Percentiles rank a stretch among this genome's conserved stretches.
phyloP scores from a whole-genome alignment of 2,113 vertebrate genomes.

The Pachyramphus minor region DNA sequence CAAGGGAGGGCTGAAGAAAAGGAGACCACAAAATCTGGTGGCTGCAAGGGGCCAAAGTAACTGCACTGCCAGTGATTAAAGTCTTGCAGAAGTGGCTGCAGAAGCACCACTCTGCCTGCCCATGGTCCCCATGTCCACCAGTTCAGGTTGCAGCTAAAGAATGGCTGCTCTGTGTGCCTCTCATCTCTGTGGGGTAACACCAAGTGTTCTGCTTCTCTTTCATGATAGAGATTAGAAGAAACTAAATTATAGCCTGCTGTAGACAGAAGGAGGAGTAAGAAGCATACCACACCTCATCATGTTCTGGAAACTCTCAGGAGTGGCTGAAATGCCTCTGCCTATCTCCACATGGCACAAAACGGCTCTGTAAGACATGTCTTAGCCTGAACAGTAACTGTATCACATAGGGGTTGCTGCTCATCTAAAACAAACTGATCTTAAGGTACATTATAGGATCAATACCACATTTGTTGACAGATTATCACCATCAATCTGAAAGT shows the following conservation, averaged over 20 bases:
- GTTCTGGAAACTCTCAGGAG: background rate
- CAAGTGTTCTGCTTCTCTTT: background rate
- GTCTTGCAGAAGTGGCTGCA: background rate
- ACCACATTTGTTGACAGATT: background rate
- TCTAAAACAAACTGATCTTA: background rate
- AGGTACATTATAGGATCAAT: background rate
- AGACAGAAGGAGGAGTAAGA: background rate
- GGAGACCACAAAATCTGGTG: background rate
- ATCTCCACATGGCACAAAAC: rapidly evolving
- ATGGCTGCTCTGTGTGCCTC: background rate
- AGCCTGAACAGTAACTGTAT: background rate
- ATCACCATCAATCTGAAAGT: background rate
- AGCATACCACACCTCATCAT: background rate
- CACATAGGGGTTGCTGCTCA: background rate
- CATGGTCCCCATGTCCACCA: rapidly evolving
- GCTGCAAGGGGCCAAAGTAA: background rate
- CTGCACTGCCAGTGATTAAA: background rate
- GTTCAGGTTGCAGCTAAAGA: background rate
- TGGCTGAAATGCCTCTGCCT: background rate
- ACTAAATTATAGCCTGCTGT: background rate
- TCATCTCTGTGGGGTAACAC: background rate
- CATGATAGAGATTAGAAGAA: background rate
- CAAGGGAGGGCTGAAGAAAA: background rate
- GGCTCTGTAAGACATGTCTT: background rate
- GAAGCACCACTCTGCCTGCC: background rate